phyloP scores from a whole-genome alignment of 2,113 vertebrate species.

The Tachycineta bicolor region DNA sequence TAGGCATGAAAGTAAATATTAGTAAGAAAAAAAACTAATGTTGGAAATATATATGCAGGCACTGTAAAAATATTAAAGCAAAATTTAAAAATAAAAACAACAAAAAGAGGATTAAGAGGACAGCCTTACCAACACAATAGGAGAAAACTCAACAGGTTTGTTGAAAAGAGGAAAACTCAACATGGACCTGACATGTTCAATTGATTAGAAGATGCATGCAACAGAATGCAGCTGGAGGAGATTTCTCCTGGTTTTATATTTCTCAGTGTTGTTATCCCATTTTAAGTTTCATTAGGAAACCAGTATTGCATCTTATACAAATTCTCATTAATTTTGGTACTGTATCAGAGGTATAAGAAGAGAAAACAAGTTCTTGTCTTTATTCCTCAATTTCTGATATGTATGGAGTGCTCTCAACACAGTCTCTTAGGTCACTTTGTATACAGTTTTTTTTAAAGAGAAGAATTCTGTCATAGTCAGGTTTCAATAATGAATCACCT shows the following conservation, averaged over 20 bases:
- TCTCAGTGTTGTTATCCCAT: background rate
- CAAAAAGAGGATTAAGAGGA: background rate
- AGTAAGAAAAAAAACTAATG: background rate
- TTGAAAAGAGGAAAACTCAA: background rate
- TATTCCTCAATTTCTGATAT: background rate
- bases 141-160: background rate
- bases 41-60: background rate
- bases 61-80: background rate
- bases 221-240: background rate
- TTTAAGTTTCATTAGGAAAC: background rate
- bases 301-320: background rate
- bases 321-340: background rate
- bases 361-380: background rate
- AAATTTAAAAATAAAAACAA: background rate
- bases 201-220: background rate
- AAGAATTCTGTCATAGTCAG: background rate
- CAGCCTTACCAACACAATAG: background rate
- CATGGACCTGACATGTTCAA: background rate
- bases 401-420: rapidly evolving
- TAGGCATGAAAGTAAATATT: background rate
- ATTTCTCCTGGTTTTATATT: background rate
- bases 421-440: background rate
- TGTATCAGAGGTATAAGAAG: background rate
- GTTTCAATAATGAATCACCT: background rate
- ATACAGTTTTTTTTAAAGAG: background rate